Base-by-base conservation (phyloP, 2,797 vertebrate genomes). In the Cryptoblepharus egeriae region DNA sequence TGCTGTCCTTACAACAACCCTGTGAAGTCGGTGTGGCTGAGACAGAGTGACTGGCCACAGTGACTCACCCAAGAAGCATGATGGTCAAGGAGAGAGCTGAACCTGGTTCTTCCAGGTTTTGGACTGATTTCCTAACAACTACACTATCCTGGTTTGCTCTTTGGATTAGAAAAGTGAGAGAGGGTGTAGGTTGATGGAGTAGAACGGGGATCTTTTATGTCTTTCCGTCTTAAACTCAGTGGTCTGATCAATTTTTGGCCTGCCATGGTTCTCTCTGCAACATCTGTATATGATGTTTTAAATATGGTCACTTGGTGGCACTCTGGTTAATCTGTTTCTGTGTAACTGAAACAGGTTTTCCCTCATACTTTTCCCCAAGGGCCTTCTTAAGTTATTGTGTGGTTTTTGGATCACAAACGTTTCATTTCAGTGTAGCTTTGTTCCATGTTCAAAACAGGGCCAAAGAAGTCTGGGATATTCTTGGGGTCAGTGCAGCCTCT, bases 241-340 rank as follows among this genome's bases (percentile, higher is more conserved):
- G 5, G 55, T 22, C 55, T 20, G 55, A 20, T 24, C 67, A 30
- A 28, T 2, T 32, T 37, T 60, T 16, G 20, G 28, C 12, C 39
- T 35, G 30, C 2, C 30, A 42, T 68, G 5, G 0, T 28, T 10
- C 32, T 58, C 16, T 42, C 58, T 16, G 5, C 22, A 65, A 88
- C 76, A 67, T 57, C 0, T 0, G 5, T 39, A 55, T 0, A 35
- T 84, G 85, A 2, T 84, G 80, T 95, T 94, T 84, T 77, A 85
- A 0, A 16, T 42, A 75, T 88, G 83, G 93, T 87, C 96, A 83
- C 95, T 89, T 90, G 95, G 94, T 95, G 96, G 95, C 90, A 82
- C 95, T 95, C 81, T 84, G 92, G 95, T 79, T 86, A 95, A 90
- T 26, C 81, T 67, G 79, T 95, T 95, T 55, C 1, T 65, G 55